These are phyloP conservation scores for Diorhabda sublineata DNA, from an alignment of 1,140 invertebrate genomes.

Conservation along the genomic window DNA sequence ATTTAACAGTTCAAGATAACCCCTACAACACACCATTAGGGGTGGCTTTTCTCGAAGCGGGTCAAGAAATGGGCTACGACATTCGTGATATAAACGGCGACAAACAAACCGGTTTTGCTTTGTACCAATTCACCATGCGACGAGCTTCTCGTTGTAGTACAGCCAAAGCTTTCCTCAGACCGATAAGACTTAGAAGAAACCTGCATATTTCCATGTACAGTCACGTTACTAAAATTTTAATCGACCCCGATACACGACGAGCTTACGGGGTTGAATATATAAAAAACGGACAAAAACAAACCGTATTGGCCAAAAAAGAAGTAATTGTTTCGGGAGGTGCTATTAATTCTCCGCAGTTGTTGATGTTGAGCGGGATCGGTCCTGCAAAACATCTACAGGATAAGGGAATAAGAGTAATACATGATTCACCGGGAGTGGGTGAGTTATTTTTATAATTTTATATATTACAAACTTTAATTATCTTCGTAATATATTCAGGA, in stretches of 20 bases:
- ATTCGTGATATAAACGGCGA: slow-evolving; percentile 72
- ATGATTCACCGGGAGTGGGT: slow-evolving; percentile 69
- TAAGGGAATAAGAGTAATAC: slow-evolving; percentile 61
- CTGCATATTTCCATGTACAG: slow-evolving; percentile 70
- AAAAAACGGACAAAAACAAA: slow-evolving; percentile 58
- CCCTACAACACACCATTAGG: slow-evolving; percentile 78
- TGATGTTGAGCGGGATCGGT: slow-evolving; percentile 84
- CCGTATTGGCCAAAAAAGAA: slow-evolving; percentile 66
- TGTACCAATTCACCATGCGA: slow-evolving; percentile 79
- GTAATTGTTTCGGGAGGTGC: slow-evolving; percentile 77
- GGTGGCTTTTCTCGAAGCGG: slow-evolving; percentile 80
- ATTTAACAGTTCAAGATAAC: slow-evolving; percentile 73
- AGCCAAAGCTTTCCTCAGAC: slow-evolving; percentile 76
- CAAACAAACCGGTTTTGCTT: slow-evolving; percentile 75
- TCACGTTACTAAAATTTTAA: slow-evolving; percentile 72
- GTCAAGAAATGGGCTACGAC: slow-evolving; percentile 85
- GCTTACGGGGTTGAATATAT: slow-evolving; percentile 77
- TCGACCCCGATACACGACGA: slow-evolving; percentile 63
- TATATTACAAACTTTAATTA: not conserved
- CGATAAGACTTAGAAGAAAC: slow-evolving; percentile 66
- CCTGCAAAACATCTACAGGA: slow-evolving; percentile 65
- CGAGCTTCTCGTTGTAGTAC: slow-evolving; percentile 71
- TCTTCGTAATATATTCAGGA: slow-evolving; percentile 45
- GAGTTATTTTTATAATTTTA: not conserved
- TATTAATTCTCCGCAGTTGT: slow-evolving; percentile 71